A percentile compares a stretch with the other conserved stretches of the same genome.
Conservation (phyloP, 2,113 vertebrate species). For the Gambusia holbrooki region DNA sequence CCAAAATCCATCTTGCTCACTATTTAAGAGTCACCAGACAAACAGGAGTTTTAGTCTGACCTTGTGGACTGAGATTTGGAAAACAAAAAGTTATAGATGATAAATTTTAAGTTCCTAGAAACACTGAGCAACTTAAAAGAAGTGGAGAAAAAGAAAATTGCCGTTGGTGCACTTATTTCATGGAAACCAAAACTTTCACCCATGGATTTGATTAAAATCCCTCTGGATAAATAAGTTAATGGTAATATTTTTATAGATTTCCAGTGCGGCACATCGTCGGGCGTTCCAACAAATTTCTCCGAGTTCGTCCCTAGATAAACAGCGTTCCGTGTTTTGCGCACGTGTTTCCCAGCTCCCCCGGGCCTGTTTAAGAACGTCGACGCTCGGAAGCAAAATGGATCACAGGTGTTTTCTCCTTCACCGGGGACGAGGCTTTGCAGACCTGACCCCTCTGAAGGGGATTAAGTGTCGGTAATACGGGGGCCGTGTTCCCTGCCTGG, state of each 20-base stretch:
- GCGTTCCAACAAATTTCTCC: not conserved
- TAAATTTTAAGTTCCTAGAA: not conserved
- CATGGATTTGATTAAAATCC: too few relatives aligned
- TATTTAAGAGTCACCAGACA: not conserved
- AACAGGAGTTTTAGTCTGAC: not conserved
- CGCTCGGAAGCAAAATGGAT: slow-evolving; percentile 61
- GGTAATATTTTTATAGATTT: too few relatives aligned
- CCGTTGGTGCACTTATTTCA: too few relatives aligned
- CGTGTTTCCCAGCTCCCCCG: slow-evolving; percentile 43
- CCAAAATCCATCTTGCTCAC: not conserved
- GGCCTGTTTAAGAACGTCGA: slow-evolving; percentile 64
- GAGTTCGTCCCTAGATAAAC: slow-evolving; percentile 37
- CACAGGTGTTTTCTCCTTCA: slow-evolving; percentile 65
- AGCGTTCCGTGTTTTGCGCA: slow-evolving; percentile 8
- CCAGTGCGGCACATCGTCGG: not conserved
- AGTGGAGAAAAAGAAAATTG: too few relatives aligned
- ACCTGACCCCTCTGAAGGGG: slow-evolving; percentile 65
- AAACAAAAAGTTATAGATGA: not conserved
- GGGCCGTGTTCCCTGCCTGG: slow-evolving; percentile 43
- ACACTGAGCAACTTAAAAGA: not conserved
- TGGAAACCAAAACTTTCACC: too few relatives aligned
- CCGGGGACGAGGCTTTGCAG: slow-evolving; percentile 42
- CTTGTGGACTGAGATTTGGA: not conserved
- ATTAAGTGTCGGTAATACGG: slow-evolving; percentile 68
- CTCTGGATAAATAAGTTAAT: too few relatives aligned